Evolutionary conservation across 2,888 invertebrate genomes (phyloP).

Genomic region (Biston stratarius): DNA sequence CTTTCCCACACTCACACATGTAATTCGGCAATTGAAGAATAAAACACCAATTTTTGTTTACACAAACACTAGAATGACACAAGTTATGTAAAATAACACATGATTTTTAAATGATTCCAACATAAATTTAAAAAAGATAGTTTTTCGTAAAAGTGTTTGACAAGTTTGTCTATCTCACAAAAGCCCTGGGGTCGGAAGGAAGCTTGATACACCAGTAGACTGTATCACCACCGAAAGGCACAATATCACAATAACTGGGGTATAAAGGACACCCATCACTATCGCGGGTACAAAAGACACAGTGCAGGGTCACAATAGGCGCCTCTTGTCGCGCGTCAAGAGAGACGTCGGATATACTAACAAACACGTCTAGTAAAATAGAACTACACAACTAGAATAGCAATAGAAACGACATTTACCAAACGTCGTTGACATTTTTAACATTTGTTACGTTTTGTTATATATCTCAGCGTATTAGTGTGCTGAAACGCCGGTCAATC

Average conservation of each 20-base stretch:
- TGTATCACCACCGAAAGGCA: slow-evolving; percentile 6
- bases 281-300: slow-evolving; percentile 10
- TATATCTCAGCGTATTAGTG: too few relatives aligned
- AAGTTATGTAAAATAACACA: too few relatives aligned
- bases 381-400: background rate
- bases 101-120: too few relatives aligned
- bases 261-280: slow-evolving; percentile 15
- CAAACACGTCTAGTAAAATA: slow-evolving; percentile 2
- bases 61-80: too few relatives aligned
- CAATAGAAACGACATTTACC: too few relatives aligned
- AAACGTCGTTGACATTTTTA: too few relatives aligned
- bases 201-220: slow-evolving; percentile 11
- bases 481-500: too few relatives aligned
- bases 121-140: background rate
- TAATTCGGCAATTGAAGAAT: too few relatives aligned
- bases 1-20: too few relatives aligned
- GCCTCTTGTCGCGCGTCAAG: slow-evolving; percentile 1
- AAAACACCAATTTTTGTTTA: too few relatives aligned
- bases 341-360: slow-evolving; percentile 1
- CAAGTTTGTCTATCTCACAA: slow-evolving; percentile 15
- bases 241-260: slow-evolving; percentile 17
- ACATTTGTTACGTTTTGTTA: too few relatives aligned
- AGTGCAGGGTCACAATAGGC: slow-evolving; percentile 13
- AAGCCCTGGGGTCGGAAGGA: slow-evolving; percentile 25
- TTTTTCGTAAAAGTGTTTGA: background rate